These are phyloP conservation scores for Orientallactaga sibirica DNA, from an alignment of 2,797 vertebrate genomes.

Conservation along the genomic window DNA sequence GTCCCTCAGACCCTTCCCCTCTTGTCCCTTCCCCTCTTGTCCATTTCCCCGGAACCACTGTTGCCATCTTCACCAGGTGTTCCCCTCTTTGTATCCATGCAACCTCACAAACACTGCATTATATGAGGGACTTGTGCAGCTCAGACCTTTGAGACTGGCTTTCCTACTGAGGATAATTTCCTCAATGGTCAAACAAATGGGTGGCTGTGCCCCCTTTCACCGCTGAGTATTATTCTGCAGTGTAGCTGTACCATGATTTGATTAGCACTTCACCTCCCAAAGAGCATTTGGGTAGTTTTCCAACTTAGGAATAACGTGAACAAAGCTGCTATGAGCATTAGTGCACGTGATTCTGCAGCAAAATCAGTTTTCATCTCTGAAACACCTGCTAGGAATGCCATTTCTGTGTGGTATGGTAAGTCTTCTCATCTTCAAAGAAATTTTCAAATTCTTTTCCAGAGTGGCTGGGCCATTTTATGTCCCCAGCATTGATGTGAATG, in stretches of 20 bases:
- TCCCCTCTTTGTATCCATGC: too few species aligned
- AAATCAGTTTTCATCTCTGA: background rate
- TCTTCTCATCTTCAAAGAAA: background rate
- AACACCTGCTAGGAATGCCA: background rate
- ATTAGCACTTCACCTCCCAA: too few species aligned
- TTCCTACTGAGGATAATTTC: background rate
- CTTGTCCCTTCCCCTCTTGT: accelerated
- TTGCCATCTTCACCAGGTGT: background rate
- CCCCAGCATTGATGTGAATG: accelerated
- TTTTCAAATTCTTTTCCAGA: background rate
- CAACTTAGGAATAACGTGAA: accelerated
- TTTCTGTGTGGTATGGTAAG: background rate
- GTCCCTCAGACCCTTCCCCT: background rate
- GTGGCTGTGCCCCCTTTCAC: background rate
- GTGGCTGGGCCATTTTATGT: accelerated
- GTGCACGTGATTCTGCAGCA: background rate
- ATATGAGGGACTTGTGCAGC: background rate
- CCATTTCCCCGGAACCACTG: background rate
- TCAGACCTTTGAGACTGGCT: background rate
- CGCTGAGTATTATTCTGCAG: background rate
- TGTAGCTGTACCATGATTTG: background rate
- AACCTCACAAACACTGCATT: background rate
- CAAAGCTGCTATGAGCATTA: background rate
- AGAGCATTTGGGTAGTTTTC: background rate
- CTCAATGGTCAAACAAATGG: accelerated